Evolutionary conservation across 35 echinoderm and acorn worm species (phyloP), one percentile per base, ranked within the genome.

Genomic region (Strongylocentrotus purpuratus): DNA sequence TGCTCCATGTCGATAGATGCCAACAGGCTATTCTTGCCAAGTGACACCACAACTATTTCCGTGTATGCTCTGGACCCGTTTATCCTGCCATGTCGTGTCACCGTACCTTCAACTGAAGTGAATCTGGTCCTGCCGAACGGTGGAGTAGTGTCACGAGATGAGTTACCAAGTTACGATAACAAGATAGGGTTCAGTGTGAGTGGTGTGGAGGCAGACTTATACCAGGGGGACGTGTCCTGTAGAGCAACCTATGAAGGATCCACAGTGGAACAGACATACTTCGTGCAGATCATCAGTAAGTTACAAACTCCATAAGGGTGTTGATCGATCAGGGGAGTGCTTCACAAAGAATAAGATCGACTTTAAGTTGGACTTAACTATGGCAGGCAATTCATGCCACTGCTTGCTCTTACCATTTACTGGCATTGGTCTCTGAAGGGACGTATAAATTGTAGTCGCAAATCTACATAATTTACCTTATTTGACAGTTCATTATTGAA

Each of bases 1-100:
- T 14, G 25, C 65, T 78, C 20, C 20, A n/a, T 78, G 4, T 78
- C 7, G 22, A 47, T 45, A 93, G 91, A n/a, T 93, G 46, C 46
- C 47, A 32, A 93, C 20, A 93, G 46, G 4, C n/a, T 93, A 32
- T 93, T 93, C 91, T 93, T 93, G 91, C 91, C 91, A 2, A 93
- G 48, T 31, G 48, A 93, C 14, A 33, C 13, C 33, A 93, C 18
- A 5, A 58, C 2, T 18, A 55, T 93, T 13, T n/a, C 48, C 10
- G n/a, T 93, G n/a, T 93, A 93, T 32, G 45, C 45, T n/a, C 33
- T 31, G 48, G 91, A 93, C 14, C 31, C 45, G 4, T 58, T 93
- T 28, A 13, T 93, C 20, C 45, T 93, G 45, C 91, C 91, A 22
- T 93, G 91, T 46, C 91, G 91, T 7, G 91, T 93, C 33, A 28